Evolutionary conservation across 2,888 invertebrate genomes (phyloP).

Genomic region (Melitaea athalia): DNA sequence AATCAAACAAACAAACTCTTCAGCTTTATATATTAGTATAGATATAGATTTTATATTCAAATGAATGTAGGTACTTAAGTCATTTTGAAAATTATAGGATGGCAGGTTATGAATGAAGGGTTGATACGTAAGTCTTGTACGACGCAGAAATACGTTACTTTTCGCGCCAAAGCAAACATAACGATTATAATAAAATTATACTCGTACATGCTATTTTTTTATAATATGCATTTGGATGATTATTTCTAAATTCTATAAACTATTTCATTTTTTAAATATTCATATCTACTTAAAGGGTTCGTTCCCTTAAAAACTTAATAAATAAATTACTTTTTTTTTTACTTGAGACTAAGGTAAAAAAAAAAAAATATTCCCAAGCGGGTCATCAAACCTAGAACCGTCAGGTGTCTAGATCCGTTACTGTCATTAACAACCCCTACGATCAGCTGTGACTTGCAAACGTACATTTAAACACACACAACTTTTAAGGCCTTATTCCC

Average conservation of each 20-base stretch:
- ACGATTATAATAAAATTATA: too few relatives aligned
- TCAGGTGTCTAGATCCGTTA: slow-evolving; percentile 46
- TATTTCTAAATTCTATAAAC: too few relatives aligned
- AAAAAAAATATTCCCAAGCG: slow-evolving; percentile 15
- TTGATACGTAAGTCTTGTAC: neutral
- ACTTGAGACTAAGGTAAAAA: neutral
- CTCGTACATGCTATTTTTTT: too few relatives aligned
- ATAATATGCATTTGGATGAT: too few relatives aligned
- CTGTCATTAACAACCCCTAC: slow-evolving; percentile 34
- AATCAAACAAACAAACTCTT: too few relatives aligned
- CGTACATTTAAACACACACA: neutral
- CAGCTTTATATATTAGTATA: too few relatives aligned
- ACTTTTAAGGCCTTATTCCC: neutral
- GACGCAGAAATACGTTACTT: neutral
- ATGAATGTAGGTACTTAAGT: too few relatives aligned
- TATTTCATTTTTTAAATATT: too few relatives aligned
- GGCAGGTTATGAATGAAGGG: neutral
- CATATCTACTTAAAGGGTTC: too few relatives aligned
- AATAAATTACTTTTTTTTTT: neutral
- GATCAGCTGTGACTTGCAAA: slow-evolving; percentile 42
- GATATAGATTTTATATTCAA: too few relatives aligned
- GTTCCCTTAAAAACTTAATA: neutral
- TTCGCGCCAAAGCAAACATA: neutral
- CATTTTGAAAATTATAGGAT: too few relatives aligned
- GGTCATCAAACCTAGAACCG: slow-evolving; percentile 42